phyloP scores from a whole-genome alignment of 2,113 vertebrate genomes.

The Scolopax mira region DNA sequence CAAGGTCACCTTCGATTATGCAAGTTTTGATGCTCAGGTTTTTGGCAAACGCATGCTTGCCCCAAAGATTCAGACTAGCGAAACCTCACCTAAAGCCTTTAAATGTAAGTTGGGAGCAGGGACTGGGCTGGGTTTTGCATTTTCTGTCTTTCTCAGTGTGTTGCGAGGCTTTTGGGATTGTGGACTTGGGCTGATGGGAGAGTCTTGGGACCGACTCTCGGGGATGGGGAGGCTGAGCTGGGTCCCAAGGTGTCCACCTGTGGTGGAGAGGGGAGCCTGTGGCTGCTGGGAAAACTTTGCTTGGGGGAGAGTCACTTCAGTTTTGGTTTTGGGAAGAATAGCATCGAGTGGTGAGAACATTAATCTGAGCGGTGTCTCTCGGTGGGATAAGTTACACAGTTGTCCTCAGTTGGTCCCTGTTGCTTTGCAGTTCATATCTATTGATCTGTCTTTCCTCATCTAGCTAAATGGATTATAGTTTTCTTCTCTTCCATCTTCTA shows the following conservation, averaged over 20 bases:
- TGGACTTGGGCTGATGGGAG: neutral
- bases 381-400: constrained; percentile 32
- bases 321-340: neutral
- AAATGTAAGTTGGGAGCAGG: constrained; percentile 86
- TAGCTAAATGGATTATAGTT: constrained; percentile 59
- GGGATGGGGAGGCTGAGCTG: neutral
- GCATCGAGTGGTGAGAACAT: neutral
- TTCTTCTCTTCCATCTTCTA: constrained; percentile 54
- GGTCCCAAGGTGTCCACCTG: neutral
- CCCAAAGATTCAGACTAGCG: constrained; percentile 97
- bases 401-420: constrained; percentile 4
- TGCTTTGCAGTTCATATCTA: constrained; percentile 59
- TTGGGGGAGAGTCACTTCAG: neutral
- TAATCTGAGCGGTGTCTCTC: neutral
- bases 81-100: constrained; percentile 99
- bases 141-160: neutral
- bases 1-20: constrained; percentile 99
- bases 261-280: neutral
- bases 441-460: constrained; percentile 58
- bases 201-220: neutral
- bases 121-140: neutral
- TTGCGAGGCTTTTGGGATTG: accelerated
- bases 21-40: constrained; percentile 99
- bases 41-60: constrained; percentile 98
- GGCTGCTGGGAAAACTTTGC: neutral